These are phyloP conservation scores for Phataginus tricuspis DNA, from an alignment of 2,797 vertebrate genomes.

Conservation along the genomic window DNA sequence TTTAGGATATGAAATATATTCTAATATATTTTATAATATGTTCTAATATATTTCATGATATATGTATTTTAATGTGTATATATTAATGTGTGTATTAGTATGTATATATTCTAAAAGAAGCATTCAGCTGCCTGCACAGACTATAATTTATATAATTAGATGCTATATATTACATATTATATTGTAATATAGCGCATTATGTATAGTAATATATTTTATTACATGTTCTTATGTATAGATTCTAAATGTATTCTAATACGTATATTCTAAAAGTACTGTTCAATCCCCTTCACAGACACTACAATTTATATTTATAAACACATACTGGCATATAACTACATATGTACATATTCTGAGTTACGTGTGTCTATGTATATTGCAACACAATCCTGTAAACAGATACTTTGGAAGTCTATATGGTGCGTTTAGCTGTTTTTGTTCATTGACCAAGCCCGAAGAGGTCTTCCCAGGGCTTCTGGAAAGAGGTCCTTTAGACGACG, in stretches of 20 bases:
- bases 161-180: neutral
- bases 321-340: neutral
- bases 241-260: neutral
- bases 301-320: neutral
- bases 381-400: neutral
- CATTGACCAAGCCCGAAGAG: neutral
- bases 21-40: no score
- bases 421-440: neutral
- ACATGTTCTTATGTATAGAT: neutral
- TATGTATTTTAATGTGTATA: no score
- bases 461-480: neutral
- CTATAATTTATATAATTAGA: neutral
- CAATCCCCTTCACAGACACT: neutral
- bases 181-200: neutral
- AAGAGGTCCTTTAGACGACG: neutral
- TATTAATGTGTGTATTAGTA: no score
- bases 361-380: rapidly evolving
- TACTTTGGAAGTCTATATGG: neutral
- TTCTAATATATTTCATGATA: no score
- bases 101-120: no score
- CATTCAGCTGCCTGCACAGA: no score
- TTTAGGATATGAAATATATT: no score
- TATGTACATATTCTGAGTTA: neutral
- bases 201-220: neutral
- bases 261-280: neutral